Evolutionary conservation across 2,113 vertebrate species (phyloP), one percentile per base, ranked within the genome.

Genomic region (Eubucco bourcierii): DNA sequence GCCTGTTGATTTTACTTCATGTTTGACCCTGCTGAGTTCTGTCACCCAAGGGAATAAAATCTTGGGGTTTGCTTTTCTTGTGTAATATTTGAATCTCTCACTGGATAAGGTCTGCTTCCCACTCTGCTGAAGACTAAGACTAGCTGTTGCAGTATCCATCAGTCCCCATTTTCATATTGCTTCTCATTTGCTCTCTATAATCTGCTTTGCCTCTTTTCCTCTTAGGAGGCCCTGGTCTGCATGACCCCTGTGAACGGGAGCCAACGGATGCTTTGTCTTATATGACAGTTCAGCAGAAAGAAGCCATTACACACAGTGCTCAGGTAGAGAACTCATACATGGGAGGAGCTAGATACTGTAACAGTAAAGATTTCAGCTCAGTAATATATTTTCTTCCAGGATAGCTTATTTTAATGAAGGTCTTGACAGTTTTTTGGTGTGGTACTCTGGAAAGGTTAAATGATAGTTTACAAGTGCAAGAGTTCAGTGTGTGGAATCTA

Each of bases 211-310:
- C 61, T 95, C 81, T 92, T 67, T 83, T 90, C 82, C 66, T 50
- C 82, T 70, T 91, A 99, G 99, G 99, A 90, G 99, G 99, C 92
- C 99, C 99, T 34, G 99, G 99, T 77, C 97, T 99, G 91, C 98
- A 99, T 63, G 99, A 99, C 96, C 99, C 99, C 41, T 99, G 99
- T 94, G 99, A 99, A 92, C 98, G 99, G 95, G 98, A 99, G 95
- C 98, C 97, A 53, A 99, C 98, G 52, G 98, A 99, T 95, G 99
- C 99, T 87, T 94, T 99, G 94, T 97, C 98, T 44, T 97, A 98
- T 55, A 98, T 99, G 99, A 99, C 98, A 28, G 97, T 98, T 70
- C 98, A 98, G 96, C 98, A 99, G 97, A 98, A 98, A 86, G 99
- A 99, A 98, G 99, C 98, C 92, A 98, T 99, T 88, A 99, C 99